Conservation (phyloP, 2,113 vertebrate genomes). For the Delphinapterus leucas region DNA sequence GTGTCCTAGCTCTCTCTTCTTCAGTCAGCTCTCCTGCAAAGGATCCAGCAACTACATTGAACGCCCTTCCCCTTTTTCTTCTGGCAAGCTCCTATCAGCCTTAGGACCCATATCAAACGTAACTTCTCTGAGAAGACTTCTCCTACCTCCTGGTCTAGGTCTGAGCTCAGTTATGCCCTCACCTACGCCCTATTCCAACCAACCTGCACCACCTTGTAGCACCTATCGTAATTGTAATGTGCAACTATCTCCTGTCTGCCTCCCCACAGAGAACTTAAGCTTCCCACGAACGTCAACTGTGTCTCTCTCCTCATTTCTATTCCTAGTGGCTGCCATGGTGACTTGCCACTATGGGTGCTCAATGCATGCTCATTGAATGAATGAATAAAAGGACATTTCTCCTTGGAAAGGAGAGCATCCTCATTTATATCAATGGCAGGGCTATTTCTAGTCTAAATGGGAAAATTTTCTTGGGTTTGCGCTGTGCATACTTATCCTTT, state of each 20-base stretch:
- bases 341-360: neutral
- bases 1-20: neutral
- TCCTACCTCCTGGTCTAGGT: neutral
- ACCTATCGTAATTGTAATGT: neutral
- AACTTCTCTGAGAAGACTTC: neutral
- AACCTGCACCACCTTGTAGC: neutral
- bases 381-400: neutral
- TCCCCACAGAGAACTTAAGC: neutral
- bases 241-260: neutral
- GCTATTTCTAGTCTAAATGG: neutral
- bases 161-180: neutral
- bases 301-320: neutral
- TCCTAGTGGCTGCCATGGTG: neutral
- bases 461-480: neutral
- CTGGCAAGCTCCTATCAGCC: neutral
- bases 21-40: neutral
- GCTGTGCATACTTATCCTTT: neutral
- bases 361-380: neutral
- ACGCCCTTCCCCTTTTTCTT: neutral
- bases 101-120: neutral
- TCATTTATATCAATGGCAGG: neutral
- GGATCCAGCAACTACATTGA: neutral
- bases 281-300: neutral
- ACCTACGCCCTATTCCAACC: no score
- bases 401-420: neutral